A percentile compares a stretch with the other conserved stretches of the same genome.
phyloP scores from a whole-genome alignment of 2,888 invertebrate genomes.

The Hofmannophila pseudospretella region DNA sequence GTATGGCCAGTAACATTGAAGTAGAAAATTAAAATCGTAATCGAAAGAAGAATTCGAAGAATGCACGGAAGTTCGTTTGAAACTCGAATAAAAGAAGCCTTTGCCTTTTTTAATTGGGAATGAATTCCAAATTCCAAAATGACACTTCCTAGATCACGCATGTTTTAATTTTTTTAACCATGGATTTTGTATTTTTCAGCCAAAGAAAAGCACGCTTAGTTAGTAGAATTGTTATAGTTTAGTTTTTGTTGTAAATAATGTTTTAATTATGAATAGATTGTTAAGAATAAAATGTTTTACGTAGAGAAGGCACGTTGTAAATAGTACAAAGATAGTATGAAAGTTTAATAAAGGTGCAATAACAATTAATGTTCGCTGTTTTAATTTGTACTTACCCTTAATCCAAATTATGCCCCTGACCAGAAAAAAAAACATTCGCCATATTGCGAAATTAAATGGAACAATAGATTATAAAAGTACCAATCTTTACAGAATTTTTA shows the following conservation, averaged over 20 bases:
- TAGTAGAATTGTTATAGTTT: conserved; percentile 53
- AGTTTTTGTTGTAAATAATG: conserved; percentile 58
- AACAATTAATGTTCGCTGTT: conserved; percentile 25
- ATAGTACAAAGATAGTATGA: conserved; percentile 56
- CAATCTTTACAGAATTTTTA: too few species aligned
- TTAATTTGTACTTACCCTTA: too few species aligned
- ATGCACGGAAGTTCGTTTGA: too few species aligned
- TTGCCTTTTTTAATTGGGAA: too few species aligned
- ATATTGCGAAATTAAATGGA: too few species aligned
- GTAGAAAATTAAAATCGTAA: conserved; percentile 62
- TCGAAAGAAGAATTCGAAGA: too few species aligned
- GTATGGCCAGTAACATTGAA: conserved; percentile 74
- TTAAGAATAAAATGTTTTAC: conserved; percentile 12
- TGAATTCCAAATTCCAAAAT: conserved; percentile 6
- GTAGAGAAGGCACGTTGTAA: conserved; percentile 57
- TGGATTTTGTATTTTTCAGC: conserved; percentile 28
- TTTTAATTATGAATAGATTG: conserved; percentile 36
- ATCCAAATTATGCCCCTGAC: too few species aligned
- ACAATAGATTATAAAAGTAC: too few species aligned
- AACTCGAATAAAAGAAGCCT: too few species aligned
- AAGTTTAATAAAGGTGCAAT: conserved; percentile 60
- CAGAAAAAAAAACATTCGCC: too few species aligned
- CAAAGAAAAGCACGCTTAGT: conserved; percentile 43
- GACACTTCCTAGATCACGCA: too few species aligned
- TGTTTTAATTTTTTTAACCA: conserved; percentile 17